Base-by-base conservation (phyloP, 2,888 invertebrate genomes). In the Pegoplata infirma region DNA sequence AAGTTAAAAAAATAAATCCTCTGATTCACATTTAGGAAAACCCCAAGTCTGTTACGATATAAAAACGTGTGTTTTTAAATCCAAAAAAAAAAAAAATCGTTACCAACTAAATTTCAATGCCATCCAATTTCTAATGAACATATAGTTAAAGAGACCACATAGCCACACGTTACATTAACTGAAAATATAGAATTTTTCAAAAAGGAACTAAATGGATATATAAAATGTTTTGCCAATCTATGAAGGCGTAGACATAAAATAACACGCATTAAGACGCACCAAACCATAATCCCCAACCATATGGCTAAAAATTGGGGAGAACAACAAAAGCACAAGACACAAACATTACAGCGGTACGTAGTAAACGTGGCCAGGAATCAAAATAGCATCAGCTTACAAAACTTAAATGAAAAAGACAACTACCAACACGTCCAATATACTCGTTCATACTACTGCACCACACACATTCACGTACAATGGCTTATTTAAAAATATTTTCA, bases 101-200 rank as follows among this genome's bases (percentile, higher is more conserved):
- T n/a, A 40, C n/a, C 2, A 40, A 32, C 36, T 63, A n/a, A n/a
- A n/a, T 67, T 67, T 67, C 67, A 67, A 56, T 67, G 67, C 46
- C 67, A 28, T 55, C 16, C 16, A 25, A 32, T 14, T n/a, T 14
- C 51, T 14, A 25, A 53, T 36, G 12, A 25, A 47, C 16, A 46
- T 28, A 25, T 3, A 21, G 36, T 21, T n/a, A n/a, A 32, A 21
- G 32, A 36, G 28, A 19, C 64, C n/a, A 58, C 46, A 51, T 72
- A 56, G 51, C 53, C 47, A 58, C 28, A 47, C 53, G 51, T 32
- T 28, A 69, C 69, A 51, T 56, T 76, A 64, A 75, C 68, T 68
- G 71, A 83, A 85, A 86, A 85, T 83, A 85, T 87, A 85, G 87
- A 87, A 87, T 87, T 88, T 87, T 85, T n/a, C n/a, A 86, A 86